phyloP scores from a whole-genome alignment of 2,113 vertebrate species.

The Microcebus griseorufus region DNA sequence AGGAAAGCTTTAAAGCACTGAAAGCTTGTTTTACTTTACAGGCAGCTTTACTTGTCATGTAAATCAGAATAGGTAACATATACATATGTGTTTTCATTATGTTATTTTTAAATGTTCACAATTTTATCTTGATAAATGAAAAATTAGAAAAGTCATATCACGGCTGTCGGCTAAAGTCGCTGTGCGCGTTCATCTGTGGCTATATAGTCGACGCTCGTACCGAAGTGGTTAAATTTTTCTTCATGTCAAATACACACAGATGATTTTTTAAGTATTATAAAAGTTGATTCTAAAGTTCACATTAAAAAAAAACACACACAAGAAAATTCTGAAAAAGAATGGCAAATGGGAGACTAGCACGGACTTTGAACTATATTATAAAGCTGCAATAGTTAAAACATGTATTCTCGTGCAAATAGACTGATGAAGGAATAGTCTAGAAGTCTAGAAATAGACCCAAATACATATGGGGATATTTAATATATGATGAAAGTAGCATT shows the following conservation, averaged over 20 bases:
- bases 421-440: neutral
- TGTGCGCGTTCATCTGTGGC: too few relatives aligned
- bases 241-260: neutral
- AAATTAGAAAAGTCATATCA: too few relatives aligned
- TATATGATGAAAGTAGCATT: neutral
- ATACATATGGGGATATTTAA: neutral
- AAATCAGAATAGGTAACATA: too few relatives aligned
- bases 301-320: neutral
- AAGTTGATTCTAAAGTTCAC: neutral
- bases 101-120: too few relatives aligned
- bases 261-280: neutral
- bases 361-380: neutral
- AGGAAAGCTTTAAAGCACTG: too few relatives aligned
- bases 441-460: neutral
- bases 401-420: neutral
- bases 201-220: too few relatives aligned
- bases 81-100: too few relatives aligned
- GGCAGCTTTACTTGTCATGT: too few relatives aligned
- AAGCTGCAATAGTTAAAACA: constrained; percentile 43
- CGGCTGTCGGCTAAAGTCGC: too few relatives aligned
- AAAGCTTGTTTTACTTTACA: too few relatives aligned
- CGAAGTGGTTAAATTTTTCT: neutral
- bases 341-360: neutral
- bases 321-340: neutral
- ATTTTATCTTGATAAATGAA: too few relatives aligned